Conservation (phyloP, 2,113 vertebrate species). For the Calypte anna region DNA sequence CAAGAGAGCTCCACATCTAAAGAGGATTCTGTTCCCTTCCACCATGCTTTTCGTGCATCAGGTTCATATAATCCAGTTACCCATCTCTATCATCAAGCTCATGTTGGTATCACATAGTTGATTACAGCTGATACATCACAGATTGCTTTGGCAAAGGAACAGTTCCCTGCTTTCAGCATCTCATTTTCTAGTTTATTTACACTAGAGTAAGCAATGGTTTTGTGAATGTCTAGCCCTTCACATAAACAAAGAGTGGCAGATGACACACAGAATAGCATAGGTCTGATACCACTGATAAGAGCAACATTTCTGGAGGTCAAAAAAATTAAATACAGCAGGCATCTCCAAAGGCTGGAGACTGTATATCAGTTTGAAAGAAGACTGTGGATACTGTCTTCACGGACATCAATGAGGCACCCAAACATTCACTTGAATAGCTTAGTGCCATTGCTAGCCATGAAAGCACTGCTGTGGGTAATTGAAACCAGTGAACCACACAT, state of each 20-base stretch:
- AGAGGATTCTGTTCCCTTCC: background rate
- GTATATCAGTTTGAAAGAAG: background rate
- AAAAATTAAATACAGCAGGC: background rate
- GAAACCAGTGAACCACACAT: background rate
- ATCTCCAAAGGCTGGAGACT: background rate
- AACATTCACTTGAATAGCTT: background rate
- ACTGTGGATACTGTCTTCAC: too few species aligned
- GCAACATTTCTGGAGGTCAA: background rate
- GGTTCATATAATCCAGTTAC: background rate
- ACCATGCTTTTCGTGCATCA: background rate
- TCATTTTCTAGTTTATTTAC: background rate
- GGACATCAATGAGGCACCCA: background rate
- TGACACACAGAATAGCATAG: background rate
- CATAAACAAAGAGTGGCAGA: background rate
- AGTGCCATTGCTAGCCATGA: background rate
- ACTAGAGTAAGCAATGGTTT: background rate
- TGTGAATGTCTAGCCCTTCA: background rate
- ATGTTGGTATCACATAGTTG: background rate
- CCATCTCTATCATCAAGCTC: background rate
- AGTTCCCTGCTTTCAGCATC: background rate
- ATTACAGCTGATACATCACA: background rate
- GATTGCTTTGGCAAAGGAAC: background rate
- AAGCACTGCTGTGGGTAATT: background rate
- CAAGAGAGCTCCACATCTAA: background rate
- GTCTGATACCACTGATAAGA: background rate